A percentile compares a stretch with the other conserved stretches of the same genome.
phyloP scores from a whole-genome alignment of 2,113 vertebrate species.

The Neodontobutis hainanensis region DNA sequence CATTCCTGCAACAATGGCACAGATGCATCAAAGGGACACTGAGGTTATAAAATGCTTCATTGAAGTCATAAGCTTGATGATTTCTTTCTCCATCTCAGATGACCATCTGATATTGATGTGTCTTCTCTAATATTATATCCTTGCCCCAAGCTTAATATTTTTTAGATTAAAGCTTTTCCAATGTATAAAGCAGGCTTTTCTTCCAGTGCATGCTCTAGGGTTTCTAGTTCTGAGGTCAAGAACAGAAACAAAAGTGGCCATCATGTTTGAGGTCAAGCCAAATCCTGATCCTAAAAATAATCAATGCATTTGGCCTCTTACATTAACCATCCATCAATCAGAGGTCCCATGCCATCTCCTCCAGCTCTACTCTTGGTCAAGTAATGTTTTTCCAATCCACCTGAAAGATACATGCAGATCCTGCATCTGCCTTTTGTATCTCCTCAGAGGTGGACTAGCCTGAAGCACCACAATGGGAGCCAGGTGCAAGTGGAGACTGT shows the following conservation, averaged over 20 bases:
- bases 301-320: background rate
- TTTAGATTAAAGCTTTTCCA: background rate
- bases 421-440: background rate
- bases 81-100: slow-evolving; percentile 27
- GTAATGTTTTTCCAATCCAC: background rate
- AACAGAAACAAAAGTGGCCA: background rate
- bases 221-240: slow-evolving; percentile 1
- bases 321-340: background rate
- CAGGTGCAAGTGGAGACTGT: background rate
- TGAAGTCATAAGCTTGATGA: slow-evolving; percentile 61
- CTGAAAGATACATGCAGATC: background rate
- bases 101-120: slow-evolving; percentile 11
- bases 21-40: slow-evolving; percentile 7
- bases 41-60: slow-evolving; percentile 58
- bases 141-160: background rate
- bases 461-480: background rate
- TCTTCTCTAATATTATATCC: background rate
- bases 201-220: background rate
- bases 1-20: slow-evolving; percentile 36
- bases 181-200: background rate
- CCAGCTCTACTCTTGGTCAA: background rate
- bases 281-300: background rate
- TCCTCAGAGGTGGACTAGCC: background rate
- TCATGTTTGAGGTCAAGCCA: background rate
- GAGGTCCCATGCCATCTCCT: background rate